Conservation (phyloP, 2,888 invertebrate species). For the Cantharis rufa region DNA sequence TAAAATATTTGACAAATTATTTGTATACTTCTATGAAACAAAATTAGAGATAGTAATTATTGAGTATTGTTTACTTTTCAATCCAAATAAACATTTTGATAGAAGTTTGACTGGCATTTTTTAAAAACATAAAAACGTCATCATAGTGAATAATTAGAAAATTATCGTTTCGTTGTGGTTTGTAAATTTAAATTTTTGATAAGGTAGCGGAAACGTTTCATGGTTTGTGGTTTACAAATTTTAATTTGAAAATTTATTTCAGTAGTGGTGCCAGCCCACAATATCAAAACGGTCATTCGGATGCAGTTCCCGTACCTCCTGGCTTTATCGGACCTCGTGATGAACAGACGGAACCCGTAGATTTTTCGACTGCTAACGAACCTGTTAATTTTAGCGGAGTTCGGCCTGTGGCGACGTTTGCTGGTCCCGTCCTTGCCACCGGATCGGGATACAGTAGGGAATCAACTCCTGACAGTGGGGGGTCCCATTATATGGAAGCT, state of each 20-base stretch:
- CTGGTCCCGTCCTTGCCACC: conserved; percentile 57
- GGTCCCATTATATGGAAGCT: conserved; percentile 86
- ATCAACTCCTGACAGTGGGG: conserved; percentile 87
- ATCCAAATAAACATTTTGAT: background rate
- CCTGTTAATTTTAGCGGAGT: conserved; percentile 67
- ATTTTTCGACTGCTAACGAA: conserved; percentile 69
- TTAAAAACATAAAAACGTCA: background rate
- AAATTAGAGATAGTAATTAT: background rate
- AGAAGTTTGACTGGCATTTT: background rate
- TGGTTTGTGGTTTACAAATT: background rate
- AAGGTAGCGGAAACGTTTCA: background rate
- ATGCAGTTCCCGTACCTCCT: conserved; percentile 58
- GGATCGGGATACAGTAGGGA: conserved; percentile 80
- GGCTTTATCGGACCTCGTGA: conserved; percentile 62
- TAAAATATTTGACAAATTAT: background rate
- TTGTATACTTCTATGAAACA: background rate
- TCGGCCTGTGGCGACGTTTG: conserved; percentile 58
- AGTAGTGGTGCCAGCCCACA: conserved; percentile 65
- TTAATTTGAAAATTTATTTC: background rate
- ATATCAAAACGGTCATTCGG: conserved; percentile 59
- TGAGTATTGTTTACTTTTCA: background rate
- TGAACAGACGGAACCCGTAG: conserved; percentile 73
- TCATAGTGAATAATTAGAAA: background rate
- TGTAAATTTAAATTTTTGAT: background rate
- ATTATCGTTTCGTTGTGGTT: background rate